Evolutionary conservation across 1,140 invertebrate genomes (phyloP).

Genomic region (Heterodera schachtii): DNA sequence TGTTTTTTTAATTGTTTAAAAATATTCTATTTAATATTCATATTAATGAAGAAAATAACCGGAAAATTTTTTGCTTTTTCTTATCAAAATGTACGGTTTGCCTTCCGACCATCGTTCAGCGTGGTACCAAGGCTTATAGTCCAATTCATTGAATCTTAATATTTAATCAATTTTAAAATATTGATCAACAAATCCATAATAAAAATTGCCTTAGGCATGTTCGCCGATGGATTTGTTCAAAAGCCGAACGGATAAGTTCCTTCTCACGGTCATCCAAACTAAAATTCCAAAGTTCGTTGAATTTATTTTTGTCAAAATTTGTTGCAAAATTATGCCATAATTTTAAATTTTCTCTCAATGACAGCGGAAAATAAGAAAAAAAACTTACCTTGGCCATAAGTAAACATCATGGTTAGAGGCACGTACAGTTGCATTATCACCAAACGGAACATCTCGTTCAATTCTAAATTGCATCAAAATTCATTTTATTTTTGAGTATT

Average conservation of each 20-base stretch:
- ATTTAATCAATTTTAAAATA: neutral
- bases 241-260: slow-evolving; percentile 53
- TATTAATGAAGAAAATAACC: slow-evolving; percentile 32
- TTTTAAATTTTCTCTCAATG: neutral
- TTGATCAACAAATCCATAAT: neutral
- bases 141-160: slow-evolving; percentile 45
- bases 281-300: neutral
- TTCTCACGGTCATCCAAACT: slow-evolving; percentile 55
- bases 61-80: slow-evolving; percentile 60
- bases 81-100: slow-evolving; percentile 60
- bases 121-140: slow-evolving; percentile 64
- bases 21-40: too few species aligned
- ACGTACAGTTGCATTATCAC: slow-evolving; percentile 22
- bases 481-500: too few species aligned
- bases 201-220: slow-evolving; percentile 47
- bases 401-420: slow-evolving; percentile 53
- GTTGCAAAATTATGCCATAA: neutral
- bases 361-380: too few species aligned
- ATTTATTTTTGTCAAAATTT: neutral
- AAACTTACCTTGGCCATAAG: slow-evolving; percentile 46
- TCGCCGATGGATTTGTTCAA: slow-evolving; percentile 53
- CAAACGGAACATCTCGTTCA: neutral
- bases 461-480: neutral
- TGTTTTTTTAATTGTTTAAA: too few species aligned
- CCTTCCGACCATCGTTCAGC: slow-evolving; percentile 58